A percentile compares a stretch with the other conserved stretches of the same genome.
Conservation (phyloP, 2,888 invertebrate genomes). For the Ormyrus labotus region DNA sequence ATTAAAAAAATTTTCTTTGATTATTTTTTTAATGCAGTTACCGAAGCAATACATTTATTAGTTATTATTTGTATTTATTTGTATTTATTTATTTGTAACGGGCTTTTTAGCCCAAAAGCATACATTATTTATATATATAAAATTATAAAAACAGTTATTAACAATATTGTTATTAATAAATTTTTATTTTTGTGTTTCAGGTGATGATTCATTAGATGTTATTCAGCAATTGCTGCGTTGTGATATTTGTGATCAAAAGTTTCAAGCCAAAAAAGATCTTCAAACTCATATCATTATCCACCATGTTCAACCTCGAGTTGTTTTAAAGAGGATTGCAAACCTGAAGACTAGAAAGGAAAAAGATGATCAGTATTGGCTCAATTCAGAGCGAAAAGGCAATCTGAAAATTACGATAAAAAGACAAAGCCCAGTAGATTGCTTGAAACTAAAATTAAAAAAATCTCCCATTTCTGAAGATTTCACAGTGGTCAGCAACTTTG, state of each 20-base stretch:
- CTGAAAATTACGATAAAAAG: conserved; percentile 72
- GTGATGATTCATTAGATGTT: conserved; percentile 1
- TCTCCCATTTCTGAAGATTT: conserved; percentile 69
- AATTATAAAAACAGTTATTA: too few relatives aligned
- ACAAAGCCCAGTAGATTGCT: conserved; percentile 63
- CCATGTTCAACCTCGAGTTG: conserved; percentile 68
- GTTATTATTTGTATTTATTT: too few relatives aligned
- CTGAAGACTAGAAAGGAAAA: conserved; percentile 64
- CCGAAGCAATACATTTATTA: too few relatives aligned
- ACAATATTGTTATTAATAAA: too few relatives aligned
- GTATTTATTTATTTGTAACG: too few relatives aligned
- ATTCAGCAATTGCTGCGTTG: conserved; percentile 62
- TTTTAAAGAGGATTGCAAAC: conserved; percentile 68
- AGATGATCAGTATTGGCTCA: conserved; percentile 67
- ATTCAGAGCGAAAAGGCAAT: conserved; percentile 67
- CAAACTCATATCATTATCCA: conserved; percentile 68
- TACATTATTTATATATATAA: too few relatives aligned
- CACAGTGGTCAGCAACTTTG: conserved; percentile 68
- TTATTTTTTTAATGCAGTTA: too few relatives aligned
- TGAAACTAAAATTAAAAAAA: conserved; percentile 70
- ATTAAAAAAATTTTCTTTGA: too few relatives aligned
- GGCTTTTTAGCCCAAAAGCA: too few relatives aligned
- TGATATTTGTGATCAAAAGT: conserved; percentile 70
- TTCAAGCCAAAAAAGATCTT: conserved; percentile 68
- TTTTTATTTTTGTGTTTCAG: conserved; percentile 29